Base-by-base conservation (phyloP, 2,888 invertebrate species). In the Athalia circularis region DNA sequence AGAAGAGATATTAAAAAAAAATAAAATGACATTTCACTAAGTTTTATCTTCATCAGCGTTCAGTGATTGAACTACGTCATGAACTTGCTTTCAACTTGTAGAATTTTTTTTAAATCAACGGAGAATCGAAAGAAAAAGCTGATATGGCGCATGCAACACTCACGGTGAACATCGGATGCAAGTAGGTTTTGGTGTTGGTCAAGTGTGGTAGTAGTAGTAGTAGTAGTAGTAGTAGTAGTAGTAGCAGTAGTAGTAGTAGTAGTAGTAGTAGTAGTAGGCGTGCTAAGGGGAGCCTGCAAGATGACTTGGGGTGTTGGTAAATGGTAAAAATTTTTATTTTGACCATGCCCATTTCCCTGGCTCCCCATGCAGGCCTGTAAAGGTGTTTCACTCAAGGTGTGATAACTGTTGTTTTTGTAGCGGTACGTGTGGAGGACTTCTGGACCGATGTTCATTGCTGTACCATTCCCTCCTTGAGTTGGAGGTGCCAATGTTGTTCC, bases 221-320 rank as follows among this genome's bases (percentile, higher is more conserved):
- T 29, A 29, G 29, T 29, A 29, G 29, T 29, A 29, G 29, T 29
- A 29, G 29, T 29, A 29, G 29, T 29, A 29, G 29, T 29, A 84
- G 89, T n/a, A n/a, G n/a, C n/a, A 29, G 29, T 29, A 29, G 29
- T 29, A 29, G 29, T 29, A 29, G 29, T 29, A 29, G 29, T 29
- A 29, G 29, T 29, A 29, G 29, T 29, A 29, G 29, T 29, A 29
- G 29, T 29, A 29, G 29, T 29, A 84, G 89, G 87, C 88, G 90
- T 90, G 89, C 89, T 89, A 90, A 93, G 93, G 92, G 94, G 94
- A 92, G 94, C 94, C 94, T 95, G 94, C 92, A 94, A 94, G 91
- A 94, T 93, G 93, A 94, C 94, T 93, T 94, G 94, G 92, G 94
- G 94, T 90, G 29, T 29, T 29, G 93, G 93, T 91, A 91, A 90